Conservation (phyloP, 2,888 invertebrate species). For the Agrilus mali region DNA sequence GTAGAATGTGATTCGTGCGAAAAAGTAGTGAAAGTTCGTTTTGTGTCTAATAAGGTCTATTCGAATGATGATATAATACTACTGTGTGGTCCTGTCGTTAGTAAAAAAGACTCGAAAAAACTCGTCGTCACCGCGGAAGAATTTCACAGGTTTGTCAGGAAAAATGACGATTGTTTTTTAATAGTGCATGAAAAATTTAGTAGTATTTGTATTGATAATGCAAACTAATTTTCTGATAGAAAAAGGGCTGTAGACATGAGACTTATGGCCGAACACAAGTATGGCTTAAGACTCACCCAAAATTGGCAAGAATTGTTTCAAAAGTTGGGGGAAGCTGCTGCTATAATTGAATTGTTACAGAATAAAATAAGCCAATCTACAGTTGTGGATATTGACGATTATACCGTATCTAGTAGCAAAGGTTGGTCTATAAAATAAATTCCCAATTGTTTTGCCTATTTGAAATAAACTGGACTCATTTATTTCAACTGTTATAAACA, state of each 20-base stretch:
- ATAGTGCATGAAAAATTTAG: too few relatives aligned
- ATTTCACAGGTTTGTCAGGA: slow-evolving; percentile 37
- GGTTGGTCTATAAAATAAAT: slow-evolving; percentile 31
- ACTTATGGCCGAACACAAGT: slow-evolving; percentile 55
- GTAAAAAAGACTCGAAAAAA: slow-evolving; percentile 42
- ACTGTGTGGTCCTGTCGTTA: slow-evolving; percentile 49
- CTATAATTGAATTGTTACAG: slow-evolving; percentile 54
- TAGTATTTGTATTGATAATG: not conserved
- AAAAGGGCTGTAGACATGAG: slow-evolving; percentile 49
- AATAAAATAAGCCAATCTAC: slow-evolving; percentile 49
- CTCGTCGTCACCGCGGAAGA: slow-evolving; percentile 34
- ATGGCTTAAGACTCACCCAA: slow-evolving; percentile 40
- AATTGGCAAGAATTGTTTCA: slow-evolving; percentile 43
- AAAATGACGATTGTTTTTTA: not conserved
- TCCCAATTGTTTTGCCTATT: not conserved
- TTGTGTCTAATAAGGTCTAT: slow-evolving; percentile 1
- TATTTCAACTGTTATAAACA: not conserved
- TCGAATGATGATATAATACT: slow-evolving; percentile 20
- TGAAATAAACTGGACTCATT: not conserved
- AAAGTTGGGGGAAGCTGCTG: slow-evolving; percentile 52
- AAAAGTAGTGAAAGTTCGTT: too few relatives aligned
- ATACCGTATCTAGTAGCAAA: slow-evolving; percentile 39
- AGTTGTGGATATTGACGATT: slow-evolving; percentile 39
- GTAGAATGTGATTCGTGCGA: slow-evolving; percentile 9
- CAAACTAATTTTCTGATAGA: slow-evolving; percentile 28